Percentiles rank a stretch among this genome's conserved stretches.
Evolutionary conservation across 2,888 invertebrate species (phyloP).

Genomic region (Saturnia pavonia): DNA sequence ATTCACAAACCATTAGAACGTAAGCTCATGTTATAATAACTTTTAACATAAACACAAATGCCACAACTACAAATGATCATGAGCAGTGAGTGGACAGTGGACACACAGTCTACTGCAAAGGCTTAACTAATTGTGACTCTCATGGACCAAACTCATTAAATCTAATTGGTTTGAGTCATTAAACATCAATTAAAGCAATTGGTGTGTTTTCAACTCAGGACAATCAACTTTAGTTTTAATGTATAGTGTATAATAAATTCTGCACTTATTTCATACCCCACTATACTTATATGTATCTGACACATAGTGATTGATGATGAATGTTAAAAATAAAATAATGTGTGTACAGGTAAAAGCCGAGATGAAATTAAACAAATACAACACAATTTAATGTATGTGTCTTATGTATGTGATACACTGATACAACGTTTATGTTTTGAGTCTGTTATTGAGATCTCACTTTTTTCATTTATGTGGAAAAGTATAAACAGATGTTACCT

Average conservation of each 20-base stretch:
- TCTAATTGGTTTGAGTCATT: constrained; percentile 6
- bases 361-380: too few relatives aligned
- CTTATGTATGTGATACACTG: too few relatives aligned
- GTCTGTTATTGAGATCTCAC: too few relatives aligned
- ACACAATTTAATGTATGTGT: too few relatives aligned
- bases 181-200: constrained; percentile 11
- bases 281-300: neutral
- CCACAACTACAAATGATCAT: neutral
- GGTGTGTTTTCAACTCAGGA: neutral
- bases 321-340: too few relatives aligned
- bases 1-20: neutral
- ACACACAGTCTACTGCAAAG: neutral
- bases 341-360: too few relatives aligned
- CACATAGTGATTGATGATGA: too few relatives aligned
- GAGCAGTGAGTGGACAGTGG: neutral
- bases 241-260: neutral
- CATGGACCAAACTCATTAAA: constrained; percentile 3
- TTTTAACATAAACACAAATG: neutral
- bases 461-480: too few relatives aligned
- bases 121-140: neutral
- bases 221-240: neutral
- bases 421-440: too few relatives aligned
- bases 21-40: neutral
- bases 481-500: too few relatives aligned
- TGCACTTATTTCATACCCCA: neutral